These are phyloP conservation scores for Hafferia zeledoni DNA, from an alignment of 2,797 vertebrate species.

Conservation along the genomic window DNA sequence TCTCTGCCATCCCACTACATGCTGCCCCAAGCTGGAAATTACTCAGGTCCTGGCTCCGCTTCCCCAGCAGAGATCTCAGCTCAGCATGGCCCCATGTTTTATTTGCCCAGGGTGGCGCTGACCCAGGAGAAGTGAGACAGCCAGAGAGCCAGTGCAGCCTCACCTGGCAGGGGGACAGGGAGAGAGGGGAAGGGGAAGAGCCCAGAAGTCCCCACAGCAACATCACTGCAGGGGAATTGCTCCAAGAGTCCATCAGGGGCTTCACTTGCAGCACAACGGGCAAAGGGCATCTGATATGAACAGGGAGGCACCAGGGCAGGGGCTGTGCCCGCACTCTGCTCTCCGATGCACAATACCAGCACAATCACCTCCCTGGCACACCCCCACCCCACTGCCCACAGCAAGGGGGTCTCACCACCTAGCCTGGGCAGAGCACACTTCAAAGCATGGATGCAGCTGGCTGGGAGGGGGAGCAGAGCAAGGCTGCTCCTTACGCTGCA, in stretches of 20 bases:
- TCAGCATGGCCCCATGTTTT: not conserved
- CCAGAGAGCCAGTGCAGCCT: not conserved
- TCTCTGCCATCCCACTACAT: not conserved
- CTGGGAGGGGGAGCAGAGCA: not conserved
- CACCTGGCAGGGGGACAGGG: fast-evolving
- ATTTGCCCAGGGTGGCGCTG: not conserved
- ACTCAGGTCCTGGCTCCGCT: not conserved
- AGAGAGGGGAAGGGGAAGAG: not conserved
- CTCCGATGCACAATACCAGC: not conserved
- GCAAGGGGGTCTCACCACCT: not conserved
- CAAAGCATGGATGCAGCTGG: fast-evolving
- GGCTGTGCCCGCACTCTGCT: not conserved
- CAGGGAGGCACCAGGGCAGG: not conserved
- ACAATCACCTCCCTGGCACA: not conserved
- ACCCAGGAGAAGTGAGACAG: not conserved
- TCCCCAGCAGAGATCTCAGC: not conserved
- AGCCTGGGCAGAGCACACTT: not conserved
- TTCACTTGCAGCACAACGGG: not conserved
- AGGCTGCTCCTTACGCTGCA: not conserved
- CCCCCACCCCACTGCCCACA: not conserved
- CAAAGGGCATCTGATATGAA: not conserved
- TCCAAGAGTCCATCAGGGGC: not conserved
- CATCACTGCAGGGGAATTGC: not conserved
- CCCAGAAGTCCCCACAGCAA: not conserved
- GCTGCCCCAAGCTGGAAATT: not conserved